Conservation (phyloP, 2,888 invertebrate genomes). For the Acanthopleura granulata region DNA sequence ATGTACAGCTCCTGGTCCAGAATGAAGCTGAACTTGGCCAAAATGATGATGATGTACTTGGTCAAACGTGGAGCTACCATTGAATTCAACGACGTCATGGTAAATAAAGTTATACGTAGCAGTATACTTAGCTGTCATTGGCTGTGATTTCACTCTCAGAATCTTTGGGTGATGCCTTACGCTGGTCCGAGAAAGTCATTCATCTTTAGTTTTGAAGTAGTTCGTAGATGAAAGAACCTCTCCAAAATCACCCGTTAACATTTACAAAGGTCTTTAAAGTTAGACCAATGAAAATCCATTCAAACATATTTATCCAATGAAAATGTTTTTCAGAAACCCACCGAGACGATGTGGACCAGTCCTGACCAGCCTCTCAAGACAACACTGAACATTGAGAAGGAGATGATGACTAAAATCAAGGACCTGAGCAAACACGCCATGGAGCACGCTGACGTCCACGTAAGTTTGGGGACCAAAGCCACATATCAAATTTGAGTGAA, state of each 20-base stretch:
- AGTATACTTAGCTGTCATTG: background rate
- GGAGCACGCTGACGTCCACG: background rate
- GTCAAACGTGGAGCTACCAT: background rate
- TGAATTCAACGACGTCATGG: background rate
- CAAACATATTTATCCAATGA: background rate
- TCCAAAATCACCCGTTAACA: too few relatives aligned
- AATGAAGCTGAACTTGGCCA: background rate
- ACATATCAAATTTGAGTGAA: background rate
- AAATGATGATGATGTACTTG: constrained; percentile 6
- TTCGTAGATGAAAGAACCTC: too few relatives aligned
- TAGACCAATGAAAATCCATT: too few relatives aligned
- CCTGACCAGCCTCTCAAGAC: background rate
- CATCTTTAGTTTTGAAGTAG: too few relatives aligned
- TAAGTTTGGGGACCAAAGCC: background rate
- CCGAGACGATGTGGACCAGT: background rate
- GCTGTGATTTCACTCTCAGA: too few relatives aligned
- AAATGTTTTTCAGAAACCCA: background rate
- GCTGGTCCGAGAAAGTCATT: too few relatives aligned
- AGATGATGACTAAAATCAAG: background rate
- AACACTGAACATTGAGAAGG: background rate
- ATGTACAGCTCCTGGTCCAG: background rate
- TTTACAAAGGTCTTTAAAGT: too few relatives aligned
- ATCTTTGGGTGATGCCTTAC: too few relatives aligned
- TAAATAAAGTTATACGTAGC: background rate
- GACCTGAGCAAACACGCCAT: background rate